phyloP scores from a whole-genome alignment of 1,140 invertebrate species.

The Hylyphantes graminicola region DNA sequence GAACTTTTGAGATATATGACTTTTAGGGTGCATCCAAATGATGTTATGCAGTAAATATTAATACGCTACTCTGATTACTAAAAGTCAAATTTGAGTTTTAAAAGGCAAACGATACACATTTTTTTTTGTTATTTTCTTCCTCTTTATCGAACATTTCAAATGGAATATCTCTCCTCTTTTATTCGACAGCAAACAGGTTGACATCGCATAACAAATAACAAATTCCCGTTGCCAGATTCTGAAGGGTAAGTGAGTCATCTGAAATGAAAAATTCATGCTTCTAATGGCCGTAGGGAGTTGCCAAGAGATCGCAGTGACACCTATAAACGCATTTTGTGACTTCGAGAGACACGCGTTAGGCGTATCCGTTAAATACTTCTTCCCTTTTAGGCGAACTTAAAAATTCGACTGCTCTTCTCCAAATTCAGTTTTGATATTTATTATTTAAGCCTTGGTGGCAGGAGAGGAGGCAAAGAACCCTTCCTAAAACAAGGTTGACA shows the following conservation, averaged over 20 bases:
- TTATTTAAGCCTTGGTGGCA: slow-evolving; percentile 41
- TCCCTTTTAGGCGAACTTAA: not conserved
- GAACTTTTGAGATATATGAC: slow-evolving; percentile 47
- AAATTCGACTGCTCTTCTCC: slow-evolving; percentile 17
- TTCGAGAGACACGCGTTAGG: slow-evolving; percentile 8
- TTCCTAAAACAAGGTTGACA: not conserved
- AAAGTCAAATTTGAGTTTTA: slow-evolving; percentile 5
- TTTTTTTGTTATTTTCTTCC: slow-evolving; percentile 2
- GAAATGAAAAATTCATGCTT: slow-evolving; percentile 41
- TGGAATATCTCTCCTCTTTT: slow-evolving; percentile 13
- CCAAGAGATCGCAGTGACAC: slow-evolving; percentile 40
- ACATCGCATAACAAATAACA: slow-evolving; percentile 41
- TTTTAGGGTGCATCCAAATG: slow-evolving; percentile 29
- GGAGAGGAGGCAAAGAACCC: not conserved
- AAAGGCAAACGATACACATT: not conserved
- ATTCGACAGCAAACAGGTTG: slow-evolving; percentile 54
- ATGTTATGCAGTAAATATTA: slow-evolving; percentile 54
- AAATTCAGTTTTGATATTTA: slow-evolving; percentile 55
- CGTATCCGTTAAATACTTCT: slow-evolving; percentile 39
- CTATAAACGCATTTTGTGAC: slow-evolving; percentile 44
- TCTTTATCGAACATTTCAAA: slow-evolving; percentile 48
- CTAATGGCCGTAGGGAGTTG: slow-evolving; percentile 37
- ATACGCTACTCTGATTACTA: slow-evolving; percentile 34
- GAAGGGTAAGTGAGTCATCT: slow-evolving; percentile 44
- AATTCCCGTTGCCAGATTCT: slow-evolving; percentile 45